Conservation (phyloP, 2,888 invertebrate genomes). For the Drosophila ustulata region DNA sequence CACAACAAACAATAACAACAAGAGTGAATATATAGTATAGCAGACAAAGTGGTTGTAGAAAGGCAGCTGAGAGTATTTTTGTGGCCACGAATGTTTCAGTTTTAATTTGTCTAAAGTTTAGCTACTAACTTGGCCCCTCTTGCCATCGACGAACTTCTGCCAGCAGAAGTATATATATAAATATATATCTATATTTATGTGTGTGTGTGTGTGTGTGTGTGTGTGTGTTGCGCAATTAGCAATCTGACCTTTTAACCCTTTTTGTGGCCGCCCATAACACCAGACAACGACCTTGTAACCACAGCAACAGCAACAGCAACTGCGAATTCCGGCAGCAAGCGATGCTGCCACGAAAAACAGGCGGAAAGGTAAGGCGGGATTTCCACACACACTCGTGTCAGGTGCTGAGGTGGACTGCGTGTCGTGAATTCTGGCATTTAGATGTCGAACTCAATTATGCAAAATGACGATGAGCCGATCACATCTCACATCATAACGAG, state of each 20-base stretch:
- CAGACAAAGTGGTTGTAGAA: conserved; percentile 28
- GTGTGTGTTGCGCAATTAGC: conserved; percentile 61
- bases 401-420: conserved; percentile 3
- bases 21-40: background rate
- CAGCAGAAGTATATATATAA: background rate
- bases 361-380: background rate
- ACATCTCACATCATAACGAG: background rate
- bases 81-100: conserved; percentile 65
- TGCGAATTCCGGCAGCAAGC: conserved; percentile 10
- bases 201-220: conserved; percentile 23
- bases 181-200: conserved; percentile 3
- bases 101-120: conserved; percentile 62
- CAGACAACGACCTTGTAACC: conserved; percentile 73
- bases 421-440: conserved; percentile 34
- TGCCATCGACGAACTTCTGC: background rate
- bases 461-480: conserved; percentile 23
- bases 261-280: conserved; percentile 46
- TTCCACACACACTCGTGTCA: background rate
- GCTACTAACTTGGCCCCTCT: conserved; percentile 23
- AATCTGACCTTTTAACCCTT: conserved; percentile 77
- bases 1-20: conserved; percentile 7
- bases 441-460: conserved; percentile 30
- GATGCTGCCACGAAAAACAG: background rate
- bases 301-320: conserved; percentile 53
- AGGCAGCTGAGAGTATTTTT: conserved; percentile 37